Evolutionary conservation across 2,888 invertebrate genomes (phyloP), one percentile per base, ranked within the genome.

Genomic region (Agriopis aurantiaria): DNA sequence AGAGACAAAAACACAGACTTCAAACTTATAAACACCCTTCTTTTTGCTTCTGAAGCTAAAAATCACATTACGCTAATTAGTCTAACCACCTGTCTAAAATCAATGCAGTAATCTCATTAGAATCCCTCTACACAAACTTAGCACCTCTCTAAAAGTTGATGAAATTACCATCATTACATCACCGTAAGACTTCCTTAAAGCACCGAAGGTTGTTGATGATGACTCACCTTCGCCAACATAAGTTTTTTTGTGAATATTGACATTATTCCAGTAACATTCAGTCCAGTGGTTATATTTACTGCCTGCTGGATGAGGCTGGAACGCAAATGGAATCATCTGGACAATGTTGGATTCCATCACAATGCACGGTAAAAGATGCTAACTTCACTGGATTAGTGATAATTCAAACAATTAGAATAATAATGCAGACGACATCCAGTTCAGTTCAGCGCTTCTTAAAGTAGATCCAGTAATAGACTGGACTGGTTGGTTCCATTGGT

Each of bases 71-170:
- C 8, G n/a, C 23, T 33, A 58, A 46, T 46, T 33, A n/a, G 11
- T n/a, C n/a, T n/a, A 62, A 62, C 41, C 46, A 33, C 0, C n/a
- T 7, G 7, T 10, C 49, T 62, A 53, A 62, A 33, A 10, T 53
- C 33, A 53, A 62, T 33, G 11, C 55, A 62, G 52, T 62, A 46
- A 62, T 62, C 62, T 62, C 46, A n/a, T 55, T 46, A 53, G 53
- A 52, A n/a, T n/a, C 52, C 17, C 11, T 17, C 9, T 10, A 43
- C 23, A 48, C 12, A 53, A 17, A 23, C 17, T 62, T 62, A 52
- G 43, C 62, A 45, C n/a, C 46, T 53, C 49, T 14, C 23, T 6
- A 23, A 33, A 23, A 43, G 8, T 23, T 51, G 40, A 49, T 41
- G 49, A 14, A 45, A 52, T 23, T 52, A 45, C 23, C 11, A 43